Evolutionary conservation across 1,140 invertebrate genomes (phyloP).

Genomic region (Plutomurus gul): DNA sequence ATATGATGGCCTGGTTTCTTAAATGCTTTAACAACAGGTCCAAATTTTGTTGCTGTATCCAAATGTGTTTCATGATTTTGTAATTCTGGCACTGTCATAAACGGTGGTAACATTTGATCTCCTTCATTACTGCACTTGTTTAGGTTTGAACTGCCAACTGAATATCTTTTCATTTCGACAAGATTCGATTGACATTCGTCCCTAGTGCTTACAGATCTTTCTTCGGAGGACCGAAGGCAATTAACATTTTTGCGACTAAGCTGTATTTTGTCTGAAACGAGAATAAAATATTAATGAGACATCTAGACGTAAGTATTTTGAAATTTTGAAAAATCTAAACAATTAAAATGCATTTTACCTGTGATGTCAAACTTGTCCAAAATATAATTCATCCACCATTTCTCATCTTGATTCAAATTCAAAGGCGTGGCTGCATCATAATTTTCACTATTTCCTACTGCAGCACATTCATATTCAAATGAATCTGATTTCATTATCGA

Average conservation of each 20-base stretch:
- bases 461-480: background rate
- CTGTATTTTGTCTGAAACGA: background rate
- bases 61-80: slow-evolving; percentile 14
- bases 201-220: background rate
- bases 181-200: background rate
- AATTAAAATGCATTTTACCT: slow-evolving; percentile 11
- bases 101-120: slow-evolving; percentile 41
- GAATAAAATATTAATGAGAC: background rate
- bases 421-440: background rate
- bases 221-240: background rate
- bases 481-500: background rate
- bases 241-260: background rate
- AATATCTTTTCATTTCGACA: slow-evolving; percentile 39
- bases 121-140: background rate
- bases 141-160: slow-evolving; percentile 33
- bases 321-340: background rate
- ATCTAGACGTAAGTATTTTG: background rate
- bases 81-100: background rate
- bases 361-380: slow-evolving; percentile 46
- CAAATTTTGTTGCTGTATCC: slow-evolving; percentile 61
- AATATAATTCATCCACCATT: slow-evolving; percentile 51
- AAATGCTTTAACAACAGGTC: slow-evolving; percentile 64
- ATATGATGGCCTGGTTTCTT: slow-evolving; percentile 74
- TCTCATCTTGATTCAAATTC: slow-evolving; percentile 29
- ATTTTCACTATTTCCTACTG: background rate